phyloP scores from a whole-genome alignment of 2,797 vertebrate genomes.

The Betta splendens region DNA sequence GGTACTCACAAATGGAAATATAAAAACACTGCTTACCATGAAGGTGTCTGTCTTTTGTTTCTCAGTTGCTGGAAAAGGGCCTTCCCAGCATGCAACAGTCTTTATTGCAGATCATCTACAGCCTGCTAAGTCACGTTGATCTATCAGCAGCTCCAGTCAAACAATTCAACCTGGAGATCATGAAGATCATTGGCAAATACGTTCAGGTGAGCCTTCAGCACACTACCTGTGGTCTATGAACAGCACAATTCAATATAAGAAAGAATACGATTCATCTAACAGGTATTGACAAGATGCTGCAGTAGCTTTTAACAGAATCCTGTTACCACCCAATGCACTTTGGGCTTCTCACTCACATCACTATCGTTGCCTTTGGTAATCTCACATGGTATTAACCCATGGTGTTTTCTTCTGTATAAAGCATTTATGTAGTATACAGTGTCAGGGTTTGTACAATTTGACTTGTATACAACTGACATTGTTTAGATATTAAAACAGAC shows the following conservation, averaged over 20 bases:
- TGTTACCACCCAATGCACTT: slow-evolving; percentile 47
- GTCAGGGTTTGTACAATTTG: slow-evolving; percentile 14
- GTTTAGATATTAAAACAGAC: slow-evolving; percentile 23
- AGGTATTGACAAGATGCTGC: slow-evolving; percentile 22
- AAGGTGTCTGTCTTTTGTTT: slow-evolving; percentile 10
- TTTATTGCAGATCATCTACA: slow-evolving; percentile 95
- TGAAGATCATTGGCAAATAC: slow-evolving; percentile 99
- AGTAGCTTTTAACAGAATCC: slow-evolving; percentile 42
- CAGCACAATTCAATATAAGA: slow-evolving; percentile 19
- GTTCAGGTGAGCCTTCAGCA: slow-evolving; percentile 88
- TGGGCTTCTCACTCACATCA: slow-evolving; percentile 25
- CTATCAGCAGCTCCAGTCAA: slow-evolving; percentile 94
- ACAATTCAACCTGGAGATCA: slow-evolving; percentile 99
- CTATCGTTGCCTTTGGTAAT: slow-evolving; percentile 31
- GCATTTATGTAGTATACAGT: slow-evolving; percentile 39
- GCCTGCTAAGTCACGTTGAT: slow-evolving; percentile 95
- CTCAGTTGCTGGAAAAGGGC: slow-evolving; percentile 94
- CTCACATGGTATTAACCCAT: slow-evolving; percentile 23
- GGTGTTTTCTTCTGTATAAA: slow-evolving; percentile 32
- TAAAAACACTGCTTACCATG: background rate
- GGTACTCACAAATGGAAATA: background rate
- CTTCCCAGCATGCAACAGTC: slow-evolving; percentile 97
- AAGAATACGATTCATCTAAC: slow-evolving; percentile 9
- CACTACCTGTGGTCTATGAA: slow-evolving; percentile 5
- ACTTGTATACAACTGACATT: slow-evolving; percentile 23